Conservation (phyloP, 2,888 invertebrate species). For the Ormia ochracea region DNA sequence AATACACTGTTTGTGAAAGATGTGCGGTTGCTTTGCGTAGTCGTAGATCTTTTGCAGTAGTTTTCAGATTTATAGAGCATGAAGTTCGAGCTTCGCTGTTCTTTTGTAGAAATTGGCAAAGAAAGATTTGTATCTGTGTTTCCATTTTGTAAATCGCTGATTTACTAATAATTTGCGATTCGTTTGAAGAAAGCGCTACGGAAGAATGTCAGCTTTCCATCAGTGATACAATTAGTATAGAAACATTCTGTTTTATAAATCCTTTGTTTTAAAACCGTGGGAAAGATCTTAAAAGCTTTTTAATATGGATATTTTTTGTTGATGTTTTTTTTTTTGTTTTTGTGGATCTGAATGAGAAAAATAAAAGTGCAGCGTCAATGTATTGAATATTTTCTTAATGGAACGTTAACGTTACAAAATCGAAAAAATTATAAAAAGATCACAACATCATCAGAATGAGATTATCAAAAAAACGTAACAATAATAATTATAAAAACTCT, state of each 20-base stretch:
- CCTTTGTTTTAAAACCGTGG: conserved; percentile 58
- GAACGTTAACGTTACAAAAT: conserved; percentile 54
- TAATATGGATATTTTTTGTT: background rate
- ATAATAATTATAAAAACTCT: conserved; percentile 47
- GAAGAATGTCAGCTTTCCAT: conserved; percentile 60
- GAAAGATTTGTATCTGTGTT: background rate
- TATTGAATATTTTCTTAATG: conserved; percentile 42
- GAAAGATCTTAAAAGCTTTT: conserved; percentile 56
- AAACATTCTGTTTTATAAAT: background rate
- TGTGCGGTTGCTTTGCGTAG: background rate
- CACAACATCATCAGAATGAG: conserved; percentile 10
- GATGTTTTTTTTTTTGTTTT: background rate
- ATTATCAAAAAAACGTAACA: conserved; percentile 18
- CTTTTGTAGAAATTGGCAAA: background rate
- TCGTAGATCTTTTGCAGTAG: background rate
- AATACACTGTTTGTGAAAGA: background rate
- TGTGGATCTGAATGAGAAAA: conserved; percentile 22
- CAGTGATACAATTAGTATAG: conserved; percentile 9
- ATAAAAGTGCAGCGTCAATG: conserved; percentile 47
- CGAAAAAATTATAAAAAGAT: conserved; percentile 39
- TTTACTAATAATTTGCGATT: conserved; percentile 50
- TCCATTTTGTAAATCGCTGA: conserved; percentile 39
- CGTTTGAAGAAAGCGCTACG: conserved; percentile 56
- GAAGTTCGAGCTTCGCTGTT: background rate
- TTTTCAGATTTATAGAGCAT: conserved; percentile 5